Conservation (phyloP, 2,797 vertebrate species). For the Masticophis lateralis region DNA sequence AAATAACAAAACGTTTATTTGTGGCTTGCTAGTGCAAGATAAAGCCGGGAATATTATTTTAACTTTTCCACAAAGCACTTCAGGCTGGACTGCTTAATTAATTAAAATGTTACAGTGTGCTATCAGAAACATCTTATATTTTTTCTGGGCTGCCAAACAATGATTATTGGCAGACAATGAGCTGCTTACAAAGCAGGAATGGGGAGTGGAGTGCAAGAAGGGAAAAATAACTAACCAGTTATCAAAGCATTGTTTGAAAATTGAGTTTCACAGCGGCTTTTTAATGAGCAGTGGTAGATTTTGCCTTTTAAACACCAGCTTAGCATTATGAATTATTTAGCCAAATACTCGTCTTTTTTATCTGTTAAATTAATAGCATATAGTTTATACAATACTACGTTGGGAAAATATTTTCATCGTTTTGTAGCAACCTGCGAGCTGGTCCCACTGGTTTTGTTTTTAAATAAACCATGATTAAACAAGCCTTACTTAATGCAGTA, state of each 20-base stretch:
- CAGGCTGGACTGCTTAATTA: constrained; percentile 16
- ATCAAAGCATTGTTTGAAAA: background rate
- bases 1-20: background rate
- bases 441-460: background rate
- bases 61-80: background rate
- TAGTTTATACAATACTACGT: background rate
- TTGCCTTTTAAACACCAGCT: constrained; percentile 1
- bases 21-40: background rate
- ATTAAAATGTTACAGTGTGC: background rate
- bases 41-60: background rate
- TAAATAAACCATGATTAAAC: background rate
- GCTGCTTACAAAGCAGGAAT: background rate
- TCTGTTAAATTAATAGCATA: background rate
- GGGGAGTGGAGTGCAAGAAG: background rate
- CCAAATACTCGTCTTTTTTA: background rate
- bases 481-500: background rate
- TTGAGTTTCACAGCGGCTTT: background rate
- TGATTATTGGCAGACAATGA: background rate
- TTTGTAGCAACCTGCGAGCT: background rate
- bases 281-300: constrained; percentile 4
- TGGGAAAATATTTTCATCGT: constrained; percentile 16
- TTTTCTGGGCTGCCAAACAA: background rate
- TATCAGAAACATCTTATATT: background rate
- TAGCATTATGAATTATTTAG: background rate
- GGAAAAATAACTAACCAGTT: background rate